Base-by-base conservation (phyloP, 2,888 invertebrate genomes). In the Caenorhabditis virilis region DNA sequence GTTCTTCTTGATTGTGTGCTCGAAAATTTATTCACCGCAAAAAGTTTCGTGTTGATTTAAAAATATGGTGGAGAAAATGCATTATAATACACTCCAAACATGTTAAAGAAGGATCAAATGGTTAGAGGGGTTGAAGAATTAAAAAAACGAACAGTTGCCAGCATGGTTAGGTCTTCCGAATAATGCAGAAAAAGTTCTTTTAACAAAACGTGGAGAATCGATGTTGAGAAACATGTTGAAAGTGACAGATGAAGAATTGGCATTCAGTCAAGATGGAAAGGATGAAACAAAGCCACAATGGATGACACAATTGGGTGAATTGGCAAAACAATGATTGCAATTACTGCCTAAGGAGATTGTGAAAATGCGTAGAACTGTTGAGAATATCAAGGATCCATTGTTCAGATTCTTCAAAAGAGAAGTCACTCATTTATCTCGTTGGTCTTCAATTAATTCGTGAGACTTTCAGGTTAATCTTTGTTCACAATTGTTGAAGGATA, bases 151-250 rank as follows among this genome's bases (percentile, higher is more conserved):
- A 13, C 72, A 73, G 49, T 92, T 95, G 3, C 98, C 98, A 0
- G 92, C 94, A 0, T 98, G 98, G 98, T 89, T 98, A 5, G 98
- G 98, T 6, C 86, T 98, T 72, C 97, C 98, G 1, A 95, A 95
- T 85, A 97, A 97, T 84, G 97, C 97, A 0, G 97, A 98, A 84
- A 95, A 95, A 87, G 95, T 92, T 60, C 83, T 88, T 20, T 84
- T 88, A 15, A 87, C 88, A 5, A 87, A 85, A 51, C 81, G 85
- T 64, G 93, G 95, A 68, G 91, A 93, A 13, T 93, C 94, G 84
- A 88, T 97, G 84, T 91, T 95, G 16, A 90, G 92, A 57, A 98
- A 98, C 82, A 86, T 98, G 63, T 86, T 98, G 72, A 95, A 95
- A 86, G 95, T 98, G 93, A 64, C 85, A 33, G 85, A 86, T 62